Percentiles rank a stretch among this genome's conserved stretches.
Conservation (phyloP, 2,113 vertebrate genomes). For the Erpornis zantholeuca region DNA sequence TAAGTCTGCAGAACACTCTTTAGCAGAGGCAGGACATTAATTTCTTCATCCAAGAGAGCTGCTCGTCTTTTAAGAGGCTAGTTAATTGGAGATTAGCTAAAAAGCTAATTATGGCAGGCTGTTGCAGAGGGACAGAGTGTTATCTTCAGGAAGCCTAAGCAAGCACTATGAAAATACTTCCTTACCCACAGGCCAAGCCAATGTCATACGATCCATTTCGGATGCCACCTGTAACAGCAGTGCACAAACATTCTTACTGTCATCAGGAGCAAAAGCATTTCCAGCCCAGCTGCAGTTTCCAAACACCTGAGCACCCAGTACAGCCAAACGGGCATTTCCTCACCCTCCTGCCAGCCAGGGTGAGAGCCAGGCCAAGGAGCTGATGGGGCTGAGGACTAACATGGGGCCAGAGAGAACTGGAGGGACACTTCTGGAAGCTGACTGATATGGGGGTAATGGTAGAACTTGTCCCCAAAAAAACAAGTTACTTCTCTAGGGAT, state of each 20-base stretch:
- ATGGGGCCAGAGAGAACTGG: background rate
- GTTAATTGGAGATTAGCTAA: background rate
- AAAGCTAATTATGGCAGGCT: background rate
- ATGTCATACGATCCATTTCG: constrained; percentile 86
- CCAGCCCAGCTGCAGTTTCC: background rate
- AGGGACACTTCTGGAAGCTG: background rate
- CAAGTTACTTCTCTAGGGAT: background rate
- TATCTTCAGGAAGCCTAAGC: background rate
- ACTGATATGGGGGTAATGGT: background rate
- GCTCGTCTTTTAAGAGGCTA: background rate
- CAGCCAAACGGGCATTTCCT: background rate
- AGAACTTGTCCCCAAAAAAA: background rate
- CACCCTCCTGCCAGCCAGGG: background rate
- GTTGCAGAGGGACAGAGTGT: background rate
- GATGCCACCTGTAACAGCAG: constrained; percentile 87
- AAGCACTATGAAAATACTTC: background rate
- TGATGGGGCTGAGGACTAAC: background rate
- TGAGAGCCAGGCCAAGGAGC: background rate
- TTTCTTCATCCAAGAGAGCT: background rate
- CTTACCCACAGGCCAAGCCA: constrained; percentile 95
- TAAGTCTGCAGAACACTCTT: background rate
- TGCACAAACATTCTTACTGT: background rate
- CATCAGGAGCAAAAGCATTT: background rate
- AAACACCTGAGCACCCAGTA: background rate
- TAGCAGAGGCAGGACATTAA: background rate